Evolutionary conservation across 2,888 invertebrate genomes (phyloP).

Genomic region (Anarsia innoxiella): DNA sequence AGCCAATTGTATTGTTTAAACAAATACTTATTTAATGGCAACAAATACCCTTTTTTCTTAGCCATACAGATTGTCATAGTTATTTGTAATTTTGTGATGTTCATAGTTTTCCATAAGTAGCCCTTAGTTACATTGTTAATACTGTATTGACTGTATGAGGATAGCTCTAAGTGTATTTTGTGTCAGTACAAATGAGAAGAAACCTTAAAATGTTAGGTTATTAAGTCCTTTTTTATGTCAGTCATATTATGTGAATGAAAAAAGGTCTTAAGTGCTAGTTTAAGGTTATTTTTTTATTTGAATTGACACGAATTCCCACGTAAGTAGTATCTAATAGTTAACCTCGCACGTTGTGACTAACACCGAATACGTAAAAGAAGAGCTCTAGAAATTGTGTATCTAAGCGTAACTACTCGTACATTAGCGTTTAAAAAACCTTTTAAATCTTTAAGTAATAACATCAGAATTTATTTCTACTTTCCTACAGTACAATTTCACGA

Average conservation of each 20-base stretch:
- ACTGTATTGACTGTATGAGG: conserved; percentile 53
- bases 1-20: conserved; percentile 23
- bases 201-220: too few relatives aligned
- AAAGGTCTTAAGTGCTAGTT: too few relatives aligned
- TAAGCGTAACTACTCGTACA: not conserved
- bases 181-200: too few relatives aligned
- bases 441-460: not conserved
- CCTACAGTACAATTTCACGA: too few relatives aligned
- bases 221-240: too few relatives aligned
- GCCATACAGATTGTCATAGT: conserved; percentile 38
- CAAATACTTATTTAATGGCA: too few relatives aligned
- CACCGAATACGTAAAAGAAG: conserved; percentile 32
- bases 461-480: too few relatives aligned
- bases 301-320: too few relatives aligned
- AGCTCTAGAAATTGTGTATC: not conserved
- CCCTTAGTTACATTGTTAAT: conserved; percentile 61
- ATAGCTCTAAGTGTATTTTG: conserved; percentile 59
- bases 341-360: conserved; percentile 50
- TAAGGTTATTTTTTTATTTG: too few relatives aligned
- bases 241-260: too few relatives aligned
- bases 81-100: conserved; percentile 55
- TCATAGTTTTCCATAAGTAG: conserved; percentile 60
- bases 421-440: not conserved
- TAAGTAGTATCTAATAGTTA: conserved; percentile 58
- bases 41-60: conserved; percentile 45